Conservation (phyloP, 35 echinoderm and acorn worm species). For the Amphiura filiformis region DNA sequence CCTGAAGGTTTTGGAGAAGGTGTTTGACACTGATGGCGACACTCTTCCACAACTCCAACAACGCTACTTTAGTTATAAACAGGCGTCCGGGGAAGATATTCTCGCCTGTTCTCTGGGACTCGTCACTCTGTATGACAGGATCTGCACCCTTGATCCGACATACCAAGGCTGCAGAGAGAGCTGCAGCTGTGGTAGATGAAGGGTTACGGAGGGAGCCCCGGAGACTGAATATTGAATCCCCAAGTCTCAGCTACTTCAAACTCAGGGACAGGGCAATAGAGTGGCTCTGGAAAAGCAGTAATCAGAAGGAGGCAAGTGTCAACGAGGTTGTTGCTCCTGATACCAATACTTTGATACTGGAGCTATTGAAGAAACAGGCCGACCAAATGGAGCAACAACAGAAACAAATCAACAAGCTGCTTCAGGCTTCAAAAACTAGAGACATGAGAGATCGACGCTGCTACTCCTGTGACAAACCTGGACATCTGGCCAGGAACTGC, state of each 20-base stretch:
- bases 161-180: conserved; percentile 16
- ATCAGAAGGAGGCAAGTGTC: too few species aligned
- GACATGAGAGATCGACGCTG: not conserved
- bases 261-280: conserved; percentile 47
- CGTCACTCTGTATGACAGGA: conserved; percentile 51
- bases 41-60: conserved; percentile 63
- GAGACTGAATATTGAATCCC: not conserved
- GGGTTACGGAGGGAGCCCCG: conserved; percentile 47
- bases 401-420: conserved; percentile 35
- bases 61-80: conserved; percentile 49
- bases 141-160: not conserved
- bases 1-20: conserved; percentile 42
- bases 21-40: conserved; percentile 75
- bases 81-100: conserved; percentile 3
- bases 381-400: conserved; percentile 52
- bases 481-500: conserved; percentile 35
- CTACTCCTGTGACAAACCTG: conserved; percentile 19
- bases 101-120: conserved; percentile 53
- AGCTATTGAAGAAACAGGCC: conserved; percentile 22
- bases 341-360: not conserved
- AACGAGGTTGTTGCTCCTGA: not conserved
- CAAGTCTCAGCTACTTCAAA: conserved; percentile 44
- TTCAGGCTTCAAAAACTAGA: not conserved
- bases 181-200: conserved; percentile 47
- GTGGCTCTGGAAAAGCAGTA: conserved; percentile 24